Conservation (phyloP, 2,888 invertebrate species). For the Anticlea derivata region DNA sequence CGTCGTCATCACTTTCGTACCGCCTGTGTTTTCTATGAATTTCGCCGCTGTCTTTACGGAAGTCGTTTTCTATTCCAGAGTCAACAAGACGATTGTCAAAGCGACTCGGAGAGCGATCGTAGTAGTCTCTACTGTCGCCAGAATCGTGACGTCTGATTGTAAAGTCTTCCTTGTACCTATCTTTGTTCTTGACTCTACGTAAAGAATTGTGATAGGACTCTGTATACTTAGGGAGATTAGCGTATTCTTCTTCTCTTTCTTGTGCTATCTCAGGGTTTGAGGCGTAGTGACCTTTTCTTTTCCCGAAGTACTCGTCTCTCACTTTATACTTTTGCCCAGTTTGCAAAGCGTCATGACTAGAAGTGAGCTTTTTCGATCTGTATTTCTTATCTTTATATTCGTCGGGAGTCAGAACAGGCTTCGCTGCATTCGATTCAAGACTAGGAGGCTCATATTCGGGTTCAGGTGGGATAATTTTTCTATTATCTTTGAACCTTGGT, state of each 20-base stretch:
- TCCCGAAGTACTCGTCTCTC: slow-evolving; percentile 73
- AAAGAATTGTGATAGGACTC: slow-evolving; percentile 85
- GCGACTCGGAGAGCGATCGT: slow-evolving; percentile 72
- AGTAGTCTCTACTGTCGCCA: slow-evolving; percentile 79
- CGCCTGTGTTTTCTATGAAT: slow-evolving; percentile 65
- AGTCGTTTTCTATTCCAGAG: slow-evolving; percentile 92
- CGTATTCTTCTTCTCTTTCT: slow-evolving; percentile 76
- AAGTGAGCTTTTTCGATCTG: slow-evolving; percentile 72
- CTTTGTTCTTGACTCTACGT: slow-evolving; percentile 83
- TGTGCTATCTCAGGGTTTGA: slow-evolving; percentile 86
- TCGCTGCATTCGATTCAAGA: slow-evolving; percentile 82
- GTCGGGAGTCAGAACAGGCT: slow-evolving; percentile 85
- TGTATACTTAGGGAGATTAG: slow-evolving; percentile 71
- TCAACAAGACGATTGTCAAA: slow-evolving; percentile 86
- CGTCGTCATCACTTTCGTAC: slow-evolving; percentile 88
- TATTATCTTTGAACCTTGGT: slow-evolving; percentile 58
- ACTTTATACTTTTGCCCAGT: slow-evolving; percentile 74
- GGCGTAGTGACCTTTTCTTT: slow-evolving; percentile 81
- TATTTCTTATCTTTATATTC: slow-evolving; percentile 81
- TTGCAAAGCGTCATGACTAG: slow-evolving; percentile 77
- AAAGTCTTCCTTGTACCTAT: slow-evolving; percentile 63
- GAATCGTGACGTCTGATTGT: slow-evolving; percentile 72
- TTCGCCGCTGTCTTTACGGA: slow-evolving; percentile 87
- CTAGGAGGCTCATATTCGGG: slow-evolving; percentile 87
- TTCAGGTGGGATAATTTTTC: slow-evolving; percentile 74